phyloP scores from a whole-genome alignment of 2,113 vertebrate genomes.

The Chascanopsetta lugubris region DNA sequence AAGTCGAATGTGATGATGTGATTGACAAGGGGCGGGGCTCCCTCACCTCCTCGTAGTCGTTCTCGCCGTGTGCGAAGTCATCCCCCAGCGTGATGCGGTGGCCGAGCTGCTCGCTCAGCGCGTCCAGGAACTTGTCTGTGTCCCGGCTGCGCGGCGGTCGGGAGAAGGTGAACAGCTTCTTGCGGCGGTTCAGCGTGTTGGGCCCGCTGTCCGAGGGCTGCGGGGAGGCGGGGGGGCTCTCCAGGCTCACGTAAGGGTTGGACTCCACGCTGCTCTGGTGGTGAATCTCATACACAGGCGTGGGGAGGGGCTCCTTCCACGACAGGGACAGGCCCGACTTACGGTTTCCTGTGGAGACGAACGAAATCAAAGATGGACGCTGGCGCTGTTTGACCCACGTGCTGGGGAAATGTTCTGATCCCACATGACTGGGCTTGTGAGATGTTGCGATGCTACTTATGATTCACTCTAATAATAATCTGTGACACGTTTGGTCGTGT shows the following conservation, averaged over 20 bases:
- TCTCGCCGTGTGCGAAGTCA: slow-evolving; percentile 89
- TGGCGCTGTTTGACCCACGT: no score
- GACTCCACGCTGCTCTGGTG: slow-evolving; percentile 91
- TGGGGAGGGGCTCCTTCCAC: slow-evolving; percentile 87
- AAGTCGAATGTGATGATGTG: not conserved
- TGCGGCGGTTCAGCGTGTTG: slow-evolving; percentile 83
- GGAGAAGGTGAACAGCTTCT: slow-evolving; percentile 95
- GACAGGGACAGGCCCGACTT: slow-evolving; percentile 82
- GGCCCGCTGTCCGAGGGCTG: slow-evolving; percentile 70
- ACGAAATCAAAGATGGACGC: slow-evolving; percentile 12
- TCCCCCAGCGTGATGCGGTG: slow-evolving; percentile 89
- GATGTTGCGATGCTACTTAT: not conserved
- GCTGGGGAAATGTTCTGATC: no score
- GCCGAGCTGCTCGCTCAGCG: slow-evolving; percentile 93
- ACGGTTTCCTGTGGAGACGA: slow-evolving; percentile 79
- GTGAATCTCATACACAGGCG: slow-evolving; percentile 84
- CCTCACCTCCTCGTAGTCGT: slow-evolving; percentile 96
- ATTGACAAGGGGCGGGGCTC: no score
- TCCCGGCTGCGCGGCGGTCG: slow-evolving; percentile 88
- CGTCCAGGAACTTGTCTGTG: slow-evolving; percentile 94
- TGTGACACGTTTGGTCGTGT: not conserved
- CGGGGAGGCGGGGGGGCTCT: slow-evolving; percentile 90
- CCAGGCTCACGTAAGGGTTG: slow-evolving; percentile 95
- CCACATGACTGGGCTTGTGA: not conserved
- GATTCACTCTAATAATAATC: slow-evolving; percentile 13